Evolutionary conservation across 2,113 vertebrate species (phyloP), one percentile per base, ranked within the genome.

Genomic region (Ginglymostoma cirratum): DNA sequence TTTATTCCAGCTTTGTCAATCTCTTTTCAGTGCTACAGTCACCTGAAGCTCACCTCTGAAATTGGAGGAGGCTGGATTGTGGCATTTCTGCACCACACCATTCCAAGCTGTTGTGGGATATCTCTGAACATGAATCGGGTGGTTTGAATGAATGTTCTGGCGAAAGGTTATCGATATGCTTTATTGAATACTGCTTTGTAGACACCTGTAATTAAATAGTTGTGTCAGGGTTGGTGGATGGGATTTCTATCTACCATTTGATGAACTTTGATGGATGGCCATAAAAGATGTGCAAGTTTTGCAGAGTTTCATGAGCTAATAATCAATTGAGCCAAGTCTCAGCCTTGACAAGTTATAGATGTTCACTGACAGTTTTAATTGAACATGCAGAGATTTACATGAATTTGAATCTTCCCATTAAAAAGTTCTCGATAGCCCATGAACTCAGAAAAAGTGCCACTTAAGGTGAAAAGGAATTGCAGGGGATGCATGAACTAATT

Each of bases 381-480:
- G 65, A 42, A 94, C 19, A 45, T 69, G 61, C 87, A 30, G 65
- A 69, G 66, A 94, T 94, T 94, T 69, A 65, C 92, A 94, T 94
- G 17, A 38, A 69, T 94, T 94, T 69, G 92, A 94, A 69, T 94
- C 66, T 45, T 94, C 55, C 34, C 34, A 21, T 83, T 42, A 45
- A 42, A 83, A 19, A 92, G 12, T 34, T n/a, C 87, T n/a, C 17
- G 30, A 92, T 92, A 17, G 87, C 15, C 52, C 30, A 65, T 92
- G 87, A 92, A 92, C 87, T 92, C 52, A 92, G 61, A 90, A 92
- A 92, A 92, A 55, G 55, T 92, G 87, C 87, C 30, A 92, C 87
- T 92, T 92, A 65, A 92, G 87, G 87, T 92, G 38, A 93, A 93
- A 66, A 42, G 80, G n/a, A 17, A 17, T 38, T 93, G 61, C 89